Evolutionary conservation across 2,797 vertebrate species (phyloP), one percentile per base, ranked within the genome.

Genomic region (Scolopax rusticola): DNA sequence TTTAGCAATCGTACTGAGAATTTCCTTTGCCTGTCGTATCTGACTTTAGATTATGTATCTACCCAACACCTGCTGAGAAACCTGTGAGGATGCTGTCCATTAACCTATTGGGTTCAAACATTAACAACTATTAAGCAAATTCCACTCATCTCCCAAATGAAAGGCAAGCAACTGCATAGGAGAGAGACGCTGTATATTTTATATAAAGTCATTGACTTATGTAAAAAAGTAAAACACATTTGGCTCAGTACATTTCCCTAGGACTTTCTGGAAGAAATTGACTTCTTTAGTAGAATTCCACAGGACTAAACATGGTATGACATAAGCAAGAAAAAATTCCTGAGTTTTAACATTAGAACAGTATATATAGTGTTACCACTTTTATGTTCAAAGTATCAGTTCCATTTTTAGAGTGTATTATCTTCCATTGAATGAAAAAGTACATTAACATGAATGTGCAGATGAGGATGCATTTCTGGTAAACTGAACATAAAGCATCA

Each of bases 381-480:
- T 90, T 79, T 95, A 82, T 40, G 9, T 89, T 96, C 21, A 95
- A 93, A 53, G 47, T 87, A 70, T 74, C 23, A 59, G 3, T 95
- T 94, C 51, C 14, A 33, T 40, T 85, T 85, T 91, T 84, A 92
- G 21, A 84, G 15, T 67, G 48, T 38, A 51, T 78, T 91, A 83
- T 68, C 16, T 33, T 14, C n/a, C 21, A 80, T 6, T 83, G 38
- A 67, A 91, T 91, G 85, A 90, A 92, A 93, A 96, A 80, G 8
- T n/a, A 43, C 27, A 36, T 65, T 71, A 88, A 64, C 45, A 57
- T 10, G 27, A 95, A 94, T 60, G 7, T 65, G 24, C 41, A 87
- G 70, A 50, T 91, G 95, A 89, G 56, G 30, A 90, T 85, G 63
- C 7, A 57, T 91, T 97, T 94, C 81, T 84, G 61, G 48, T 75